phyloP scores from a whole-genome alignment of 1,140 invertebrate genomes.

The Trichogramma pretiosum region DNA sequence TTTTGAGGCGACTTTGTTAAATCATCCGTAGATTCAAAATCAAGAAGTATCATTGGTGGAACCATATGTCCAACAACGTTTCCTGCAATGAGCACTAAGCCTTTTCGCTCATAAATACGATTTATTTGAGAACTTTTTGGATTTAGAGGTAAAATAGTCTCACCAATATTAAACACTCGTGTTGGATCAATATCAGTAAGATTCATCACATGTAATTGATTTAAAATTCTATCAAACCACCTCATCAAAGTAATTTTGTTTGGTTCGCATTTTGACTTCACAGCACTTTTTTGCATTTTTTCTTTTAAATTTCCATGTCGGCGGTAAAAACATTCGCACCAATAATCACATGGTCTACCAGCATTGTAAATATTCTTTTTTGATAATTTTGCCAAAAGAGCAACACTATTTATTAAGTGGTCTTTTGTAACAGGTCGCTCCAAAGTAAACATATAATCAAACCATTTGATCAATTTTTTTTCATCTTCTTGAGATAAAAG shows the following conservation, averaged over 20 bases:
- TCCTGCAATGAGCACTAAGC: not conserved
- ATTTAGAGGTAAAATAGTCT: not conserved
- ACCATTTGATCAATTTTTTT: not conserved
- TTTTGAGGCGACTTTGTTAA: not conserved
- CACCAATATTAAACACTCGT: slow-evolving; percentile 1
- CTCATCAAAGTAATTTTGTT: not conserved
- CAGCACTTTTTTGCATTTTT: not conserved
- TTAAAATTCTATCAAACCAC: not conserved
- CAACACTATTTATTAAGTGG: not conserved
- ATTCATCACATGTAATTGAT: not conserved
- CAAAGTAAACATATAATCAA: not conserved
- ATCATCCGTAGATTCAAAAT: not conserved
- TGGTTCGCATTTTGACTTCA: not conserved
- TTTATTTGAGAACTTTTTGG: not conserved
- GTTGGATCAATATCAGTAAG: not conserved
- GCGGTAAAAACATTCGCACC: not conserved
- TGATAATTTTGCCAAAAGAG: not conserved
- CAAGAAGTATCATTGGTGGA: not conserved
- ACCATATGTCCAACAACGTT: not conserved
- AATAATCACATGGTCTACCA: not conserved
- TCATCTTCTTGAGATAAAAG: not conserved
- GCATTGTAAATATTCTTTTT: not conserved
- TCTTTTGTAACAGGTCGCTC: not conserved
- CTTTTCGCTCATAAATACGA: not conserved
- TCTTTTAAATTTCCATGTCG: not conserved